These are phyloP conservation scores for Ciconia boyciana DNA, from an alignment of 2,113 vertebrate species.

Conservation along the genomic window DNA sequence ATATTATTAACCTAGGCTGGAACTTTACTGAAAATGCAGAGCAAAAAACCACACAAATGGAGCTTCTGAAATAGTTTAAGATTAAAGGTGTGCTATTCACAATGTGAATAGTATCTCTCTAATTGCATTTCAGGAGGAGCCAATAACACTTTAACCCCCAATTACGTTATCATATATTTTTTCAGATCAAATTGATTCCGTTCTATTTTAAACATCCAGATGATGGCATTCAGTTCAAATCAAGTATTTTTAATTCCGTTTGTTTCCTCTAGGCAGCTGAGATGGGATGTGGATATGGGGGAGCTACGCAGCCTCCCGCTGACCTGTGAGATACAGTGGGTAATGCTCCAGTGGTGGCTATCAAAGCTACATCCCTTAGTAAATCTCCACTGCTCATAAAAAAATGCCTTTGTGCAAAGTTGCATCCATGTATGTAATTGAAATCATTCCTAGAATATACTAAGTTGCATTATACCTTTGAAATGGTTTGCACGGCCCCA, in stretches of 20 bases:
- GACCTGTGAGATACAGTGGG: accelerated
- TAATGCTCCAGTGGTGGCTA: not conserved
- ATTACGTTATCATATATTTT: not conserved
- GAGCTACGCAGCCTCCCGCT: accelerated
- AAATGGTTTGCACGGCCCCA: not conserved
- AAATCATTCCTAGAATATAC: not conserved
- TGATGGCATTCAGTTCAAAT: not conserved
- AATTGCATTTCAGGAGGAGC: not conserved
- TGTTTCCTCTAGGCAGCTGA: not conserved
- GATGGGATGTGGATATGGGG: not conserved
- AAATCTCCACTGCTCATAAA: not conserved
- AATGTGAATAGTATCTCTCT: not conserved
- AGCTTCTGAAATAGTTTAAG: not conserved
- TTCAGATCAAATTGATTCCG: not conserved
- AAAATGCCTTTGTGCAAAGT: not conserved
- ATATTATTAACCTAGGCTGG: conserved; percentile 35
- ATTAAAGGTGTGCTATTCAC: not conserved
- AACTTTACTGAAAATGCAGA: conserved; percentile 26
- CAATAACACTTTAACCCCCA: not conserved
- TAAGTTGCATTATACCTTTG: not conserved
- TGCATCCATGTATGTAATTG: not conserved
- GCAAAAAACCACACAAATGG: not conserved
- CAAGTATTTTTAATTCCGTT: not conserved
- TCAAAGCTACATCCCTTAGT: not conserved
- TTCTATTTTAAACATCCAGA: not conserved